phyloP scores from a whole-genome alignment of 2,797 vertebrate genomes.

The Erpetoichthys calabaricus region DNA sequence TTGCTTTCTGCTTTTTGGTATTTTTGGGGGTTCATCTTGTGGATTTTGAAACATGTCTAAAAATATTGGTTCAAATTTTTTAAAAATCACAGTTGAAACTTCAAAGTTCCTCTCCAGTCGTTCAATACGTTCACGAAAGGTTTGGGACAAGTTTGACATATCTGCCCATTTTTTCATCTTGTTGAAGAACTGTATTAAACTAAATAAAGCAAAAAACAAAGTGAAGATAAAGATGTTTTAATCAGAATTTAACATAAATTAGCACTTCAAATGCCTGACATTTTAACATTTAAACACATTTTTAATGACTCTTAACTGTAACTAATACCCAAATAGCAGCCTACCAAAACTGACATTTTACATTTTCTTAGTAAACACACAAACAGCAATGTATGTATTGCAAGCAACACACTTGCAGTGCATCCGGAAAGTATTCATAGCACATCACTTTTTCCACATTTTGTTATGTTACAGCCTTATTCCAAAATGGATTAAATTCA shows the following conservation, averaged over 20 bases:
- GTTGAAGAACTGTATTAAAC: slow-evolving; percentile 93
- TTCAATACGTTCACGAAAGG: slow-evolving; percentile 75
- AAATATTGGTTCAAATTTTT: slow-evolving; percentile 93
- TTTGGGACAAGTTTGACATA: slow-evolving; percentile 79
- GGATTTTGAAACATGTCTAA: slow-evolving; percentile 84
- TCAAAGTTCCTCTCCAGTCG: slow-evolving; percentile 90
- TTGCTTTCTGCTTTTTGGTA: slow-evolving; percentile 81
- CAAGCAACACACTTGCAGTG: too few relatives aligned
- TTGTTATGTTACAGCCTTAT: too few relatives aligned
- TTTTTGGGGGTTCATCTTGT: slow-evolving; percentile 62
- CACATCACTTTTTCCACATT: too few relatives aligned
- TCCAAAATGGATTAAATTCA: too few relatives aligned
- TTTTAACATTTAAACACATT: neutral
- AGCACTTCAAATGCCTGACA: neutral
- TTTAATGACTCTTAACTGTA: neutral
- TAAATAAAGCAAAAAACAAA: slow-evolving; percentile 26
- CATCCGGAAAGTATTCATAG: too few relatives aligned
- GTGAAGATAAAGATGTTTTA: slow-evolving; percentile 12
- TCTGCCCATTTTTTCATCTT: slow-evolving; percentile 98
- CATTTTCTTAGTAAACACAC: too few relatives aligned
- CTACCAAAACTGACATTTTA: too few relatives aligned
- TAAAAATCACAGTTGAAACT: slow-evolving; percentile 91
- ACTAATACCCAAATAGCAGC: neutral
- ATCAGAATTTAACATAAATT: neutral
- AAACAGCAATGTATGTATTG: too few relatives aligned